A percentile compares a stretch with the other conserved stretches of the same genome.
These are phyloP conservation scores for Antennarius maculatus DNA, from an alignment of 2,797 vertebrate genomes.

Conservation along the genomic window DNA sequence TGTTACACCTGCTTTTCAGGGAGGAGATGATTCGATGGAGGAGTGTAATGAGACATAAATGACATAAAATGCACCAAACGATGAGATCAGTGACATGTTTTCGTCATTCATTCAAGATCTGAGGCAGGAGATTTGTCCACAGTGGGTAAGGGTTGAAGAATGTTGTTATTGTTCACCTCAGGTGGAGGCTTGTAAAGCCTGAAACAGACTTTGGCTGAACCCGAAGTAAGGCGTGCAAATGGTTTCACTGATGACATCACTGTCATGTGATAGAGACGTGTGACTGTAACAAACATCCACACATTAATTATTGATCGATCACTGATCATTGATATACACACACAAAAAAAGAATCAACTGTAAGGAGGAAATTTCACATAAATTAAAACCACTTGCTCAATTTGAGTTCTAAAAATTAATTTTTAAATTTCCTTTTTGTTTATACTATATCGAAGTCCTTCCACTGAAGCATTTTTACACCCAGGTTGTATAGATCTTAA, in stretches of 20 bases:
- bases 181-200: slow-evolving; percentile 19
- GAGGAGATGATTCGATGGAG: background rate
- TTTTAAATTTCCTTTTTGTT: too few species aligned
- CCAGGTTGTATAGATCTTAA: too few species aligned
- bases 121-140: background rate
- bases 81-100: accelerated
- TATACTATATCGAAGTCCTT: too few species aligned
- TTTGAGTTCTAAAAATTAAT: too few species aligned
- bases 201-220: slow-evolving; percentile 34
- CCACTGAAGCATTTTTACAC: too few species aligned
- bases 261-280: slow-evolving; percentile 52
- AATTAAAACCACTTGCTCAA: too few species aligned
- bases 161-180: slow-evolving; percentile 20
- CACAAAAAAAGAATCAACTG: too few species aligned
- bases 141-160: slow-evolving; percentile 49
- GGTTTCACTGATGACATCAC: slow-evolving; percentile 11
- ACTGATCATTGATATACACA: too few species aligned
- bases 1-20: background rate
- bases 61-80: background rate
- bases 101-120: background rate
- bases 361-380: too few species aligned
- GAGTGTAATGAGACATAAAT: background rate
- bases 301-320: too few species aligned
- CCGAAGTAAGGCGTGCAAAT: background rate
- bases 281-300: background rate